phyloP scores from a whole-genome alignment of 1,140 invertebrate species.

The Eumeta japonica region DNA sequence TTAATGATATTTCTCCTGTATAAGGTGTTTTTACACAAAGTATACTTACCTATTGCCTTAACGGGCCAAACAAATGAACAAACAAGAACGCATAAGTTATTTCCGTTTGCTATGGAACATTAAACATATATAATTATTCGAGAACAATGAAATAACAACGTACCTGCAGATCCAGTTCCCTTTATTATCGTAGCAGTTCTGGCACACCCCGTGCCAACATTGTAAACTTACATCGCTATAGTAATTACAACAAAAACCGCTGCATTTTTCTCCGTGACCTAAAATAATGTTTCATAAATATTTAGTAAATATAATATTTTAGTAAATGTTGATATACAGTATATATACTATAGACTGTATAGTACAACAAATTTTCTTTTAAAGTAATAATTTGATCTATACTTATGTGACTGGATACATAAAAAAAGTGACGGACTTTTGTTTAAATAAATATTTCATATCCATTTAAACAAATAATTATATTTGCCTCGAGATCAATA shows the following conservation, averaged over 20 bases:
- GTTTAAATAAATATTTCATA: neutral
- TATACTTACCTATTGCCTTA: no score
- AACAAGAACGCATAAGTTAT: neutral
- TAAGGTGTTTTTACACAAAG: no score
- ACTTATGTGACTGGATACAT: no score
- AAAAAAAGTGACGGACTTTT: neutral
- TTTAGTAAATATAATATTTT: neutral
- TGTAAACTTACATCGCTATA: constrained; percentile 26
- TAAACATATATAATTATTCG: no score
- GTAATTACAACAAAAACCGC: constrained; percentile 30
- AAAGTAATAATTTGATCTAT: neutral
- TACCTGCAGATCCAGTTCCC: constrained; percentile 45
- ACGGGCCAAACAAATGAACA: no score
- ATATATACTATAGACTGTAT: neutral
- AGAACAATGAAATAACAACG: constrained; percentile 4
- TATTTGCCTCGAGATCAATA: no score
- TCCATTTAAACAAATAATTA: no score
- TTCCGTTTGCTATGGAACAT: neutral
- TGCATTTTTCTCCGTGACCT: constrained; percentile 40
- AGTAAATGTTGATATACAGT: neutral
- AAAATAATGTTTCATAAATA: constrained; percentile 8
- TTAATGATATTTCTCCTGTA: no score
- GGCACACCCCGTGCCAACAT: constrained; percentile 42
- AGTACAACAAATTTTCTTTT: neutral
- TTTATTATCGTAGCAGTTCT: constrained; percentile 29